phyloP scores from a whole-genome alignment of 2,888 invertebrate genomes.

The Lottia gigantea region DNA sequence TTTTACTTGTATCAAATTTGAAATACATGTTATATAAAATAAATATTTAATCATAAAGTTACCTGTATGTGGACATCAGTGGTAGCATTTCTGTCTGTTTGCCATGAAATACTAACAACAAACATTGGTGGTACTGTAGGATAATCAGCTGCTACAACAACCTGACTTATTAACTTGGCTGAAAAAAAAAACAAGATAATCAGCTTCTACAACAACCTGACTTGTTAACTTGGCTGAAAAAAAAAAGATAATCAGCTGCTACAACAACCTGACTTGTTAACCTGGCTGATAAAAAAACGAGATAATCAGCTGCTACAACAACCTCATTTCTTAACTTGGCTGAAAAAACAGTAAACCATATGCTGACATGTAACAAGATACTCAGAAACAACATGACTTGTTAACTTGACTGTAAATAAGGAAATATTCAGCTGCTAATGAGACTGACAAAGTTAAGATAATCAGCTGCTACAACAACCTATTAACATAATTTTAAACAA shows the following conservation, averaged over 20 bases:
- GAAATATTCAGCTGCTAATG: no score
- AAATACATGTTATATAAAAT: no score
- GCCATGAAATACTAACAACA: constrained; percentile 80
- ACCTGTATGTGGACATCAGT: constrained; percentile 80
- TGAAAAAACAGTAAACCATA: constrained; percentile 55
- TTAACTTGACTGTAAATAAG: no score
- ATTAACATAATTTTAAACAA: no score
- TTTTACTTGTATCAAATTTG: no score
- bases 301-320: constrained; percentile 85
- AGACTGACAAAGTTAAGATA: no score
- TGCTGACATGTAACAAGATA: no score
- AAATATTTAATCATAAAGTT: constrained; percentile 30
- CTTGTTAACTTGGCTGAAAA: constrained; percentile 83
- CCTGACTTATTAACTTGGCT: constrained; percentile 81
- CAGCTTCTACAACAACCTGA: constrained; percentile 81
- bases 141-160: constrained; percentile 85
- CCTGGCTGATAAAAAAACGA: no score
- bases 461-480: no score
- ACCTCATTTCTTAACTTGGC: constrained; percentile 83
- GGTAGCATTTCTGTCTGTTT: constrained; percentile 75
- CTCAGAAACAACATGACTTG: no score
- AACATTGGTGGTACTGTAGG: constrained; percentile 84
- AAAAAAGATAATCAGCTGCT: constrained; percentile 87
- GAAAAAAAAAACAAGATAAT: no score
- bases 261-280: constrained; percentile 82